phyloP scores from a whole-genome alignment of 1,140 invertebrate genomes.

The Adoxophyes honmai region DNA sequence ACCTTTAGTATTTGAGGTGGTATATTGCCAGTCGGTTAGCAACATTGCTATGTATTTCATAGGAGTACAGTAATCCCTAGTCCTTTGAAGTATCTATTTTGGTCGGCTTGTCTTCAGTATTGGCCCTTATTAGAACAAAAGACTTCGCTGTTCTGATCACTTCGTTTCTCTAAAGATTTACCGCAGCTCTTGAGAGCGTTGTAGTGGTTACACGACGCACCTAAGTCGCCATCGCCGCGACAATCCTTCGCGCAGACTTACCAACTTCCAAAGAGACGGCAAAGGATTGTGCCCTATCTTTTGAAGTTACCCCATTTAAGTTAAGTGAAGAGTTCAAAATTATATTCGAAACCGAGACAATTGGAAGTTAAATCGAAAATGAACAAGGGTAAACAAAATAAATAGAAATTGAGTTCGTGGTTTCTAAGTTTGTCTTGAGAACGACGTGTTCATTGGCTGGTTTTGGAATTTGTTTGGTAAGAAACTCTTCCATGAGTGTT shows the following conservation, averaged over 20 bases:
- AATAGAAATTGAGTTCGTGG: background rate
- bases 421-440: background rate
- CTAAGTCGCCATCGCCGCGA: background rate
- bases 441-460: no score
- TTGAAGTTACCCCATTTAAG: conserved; percentile 6
- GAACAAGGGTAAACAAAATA: background rate
- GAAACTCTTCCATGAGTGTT: no score
- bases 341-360: background rate
- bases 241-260: background rate
- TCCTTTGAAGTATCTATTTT: no score
- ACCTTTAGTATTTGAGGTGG: no score
- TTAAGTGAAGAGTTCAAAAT: conserved; percentile 10
- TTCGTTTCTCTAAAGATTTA: conserved; percentile 5
- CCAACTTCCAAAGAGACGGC: background rate
- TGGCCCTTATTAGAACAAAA: background rate
- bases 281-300: background rate
- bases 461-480: no score
- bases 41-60: no score
- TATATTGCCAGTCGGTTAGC: no score
- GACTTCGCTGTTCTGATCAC: background rate
- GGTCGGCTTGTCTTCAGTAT: no score
- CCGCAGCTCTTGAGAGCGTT: conserved; percentile 5
- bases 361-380: background rate
- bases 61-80: no score
- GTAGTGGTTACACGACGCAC: background rate